Evolutionary conservation across 2,888 invertebrate species (phyloP).

Genomic region (Ariolimax columbianus): DNA sequence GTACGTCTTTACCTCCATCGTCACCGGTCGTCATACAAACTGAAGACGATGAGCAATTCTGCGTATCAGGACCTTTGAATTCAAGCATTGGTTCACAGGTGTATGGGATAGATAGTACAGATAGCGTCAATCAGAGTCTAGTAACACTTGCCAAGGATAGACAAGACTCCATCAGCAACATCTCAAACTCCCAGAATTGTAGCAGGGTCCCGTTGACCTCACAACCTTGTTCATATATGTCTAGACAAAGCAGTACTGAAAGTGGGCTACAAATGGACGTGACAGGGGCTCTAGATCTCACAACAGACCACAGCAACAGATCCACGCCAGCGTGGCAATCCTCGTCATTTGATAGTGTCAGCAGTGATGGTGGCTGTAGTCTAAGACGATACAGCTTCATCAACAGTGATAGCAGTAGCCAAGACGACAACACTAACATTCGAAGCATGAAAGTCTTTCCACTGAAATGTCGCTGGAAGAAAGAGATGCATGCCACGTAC

Average conservation of each 20-base stretch:
- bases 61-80: neutral
- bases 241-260: neutral
- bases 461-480: constrained; percentile 46
- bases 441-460: constrained; percentile 11
- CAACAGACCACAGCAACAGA: constrained; percentile 6
- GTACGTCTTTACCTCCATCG: neutral
- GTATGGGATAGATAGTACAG: neutral
- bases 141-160: neutral
- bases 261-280: neutral
- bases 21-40: constrained; percentile 7
- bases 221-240: neutral
- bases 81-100: neutral
- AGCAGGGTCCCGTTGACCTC: neutral
- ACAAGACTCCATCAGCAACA: neutral
- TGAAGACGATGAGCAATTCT: neutral
- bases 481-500: constrained; percentile 11
- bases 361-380: neutral
- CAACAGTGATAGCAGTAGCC: constrained; percentile 9
- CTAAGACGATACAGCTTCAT: neutral
- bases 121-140: neutral
- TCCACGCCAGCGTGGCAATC: neutral
- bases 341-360: neutral
- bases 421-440: neutral
- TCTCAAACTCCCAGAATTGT: neutral
- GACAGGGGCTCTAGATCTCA: constrained; percentile 18